A percentile compares a stretch with the other conserved stretches of the same genome.
Evolutionary conservation across 1,140 invertebrate species (phyloP).

Genomic region (Drosophila mayri): DNA sequence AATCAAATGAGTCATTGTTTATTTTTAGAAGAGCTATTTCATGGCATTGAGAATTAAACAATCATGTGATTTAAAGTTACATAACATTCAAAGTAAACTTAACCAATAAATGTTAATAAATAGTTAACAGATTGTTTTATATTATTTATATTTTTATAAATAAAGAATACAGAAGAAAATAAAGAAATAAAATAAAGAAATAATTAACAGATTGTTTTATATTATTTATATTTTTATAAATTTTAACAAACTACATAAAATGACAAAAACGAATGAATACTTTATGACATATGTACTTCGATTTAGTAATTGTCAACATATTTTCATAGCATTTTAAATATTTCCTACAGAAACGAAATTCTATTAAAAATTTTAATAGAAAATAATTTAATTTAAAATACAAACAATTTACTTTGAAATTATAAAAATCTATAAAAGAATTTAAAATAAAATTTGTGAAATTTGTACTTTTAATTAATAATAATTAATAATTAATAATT

Average conservation of each 20-base stretch:
- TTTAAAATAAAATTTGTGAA: too few species aligned
- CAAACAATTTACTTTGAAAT: background rate
- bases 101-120: background rate
- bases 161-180: too few species aligned
- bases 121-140: too few species aligned
- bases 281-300: background rate
- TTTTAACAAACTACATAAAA: background rate
- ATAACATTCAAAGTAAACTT: background rate
- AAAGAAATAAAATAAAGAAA: too few species aligned
- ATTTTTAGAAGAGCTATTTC: constrained; percentile 7
- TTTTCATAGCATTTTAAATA: too few species aligned
- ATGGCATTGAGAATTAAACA: background rate
- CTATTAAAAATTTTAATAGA: too few species aligned
- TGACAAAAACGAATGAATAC: background rate
- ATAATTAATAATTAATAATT: too few species aligned
- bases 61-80: background rate
- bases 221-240: too few species aligned
- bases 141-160: too few species aligned
- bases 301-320: background rate
- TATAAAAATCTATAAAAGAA: background rate
- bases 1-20: background rate
- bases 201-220: too few species aligned
- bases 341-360: background rate
- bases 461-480: too few species aligned
- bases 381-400: too few species aligned